Evolutionary conservation across 2,888 invertebrate species (phyloP), one percentile per base, ranked within the genome.

Genomic region (Brenthis ino): DNA sequence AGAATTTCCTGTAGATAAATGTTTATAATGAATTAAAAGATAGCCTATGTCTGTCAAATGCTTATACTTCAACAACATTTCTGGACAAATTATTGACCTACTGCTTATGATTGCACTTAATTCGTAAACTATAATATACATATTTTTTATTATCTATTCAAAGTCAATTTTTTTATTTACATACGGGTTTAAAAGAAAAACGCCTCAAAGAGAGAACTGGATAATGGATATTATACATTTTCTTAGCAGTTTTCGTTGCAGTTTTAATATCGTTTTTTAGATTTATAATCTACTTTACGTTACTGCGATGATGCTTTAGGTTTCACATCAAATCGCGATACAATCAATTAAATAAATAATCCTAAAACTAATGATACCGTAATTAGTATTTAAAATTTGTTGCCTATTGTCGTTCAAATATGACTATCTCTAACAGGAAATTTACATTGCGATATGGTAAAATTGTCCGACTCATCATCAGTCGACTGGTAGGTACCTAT

Each of bases 351-450:
- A 11, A 43, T 43, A 43, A 43, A 8, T 43, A 43, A 43, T 43
- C 2, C 11, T 43, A 11, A 43, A 43, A 43, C 1, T 8, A 43
- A 43, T 11, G 11, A 2, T 2, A 8, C 8, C 1, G 11, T 43
- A 2, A 43, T 43, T 43, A 43, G 37, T 43, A 61, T 11, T 4
- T 37, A 37, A n/a, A 61, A 61, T 61, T 37, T n/a, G 5, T 43
- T 16, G 16, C 3, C 51, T n/a, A 16, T 11, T 16, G 13, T 51
- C 61, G 33, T 48, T 33, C 33, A 63, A 61, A 63, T 43, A 43
- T 53, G n/a, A 61, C 20, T 63, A 63, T 63, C 63, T 13, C 33
- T 53, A 63, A 63, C 61, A 53, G 53, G 63, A 63, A 63, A 53
- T 63, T 63, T 53, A 63, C 63, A 53, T 37, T 63, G 51, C 51